Evolutionary conservation across 2,888 invertebrate species (phyloP), one percentile per base, ranked within the genome.

Genomic region (Diachrysia chrysitis): DNA sequence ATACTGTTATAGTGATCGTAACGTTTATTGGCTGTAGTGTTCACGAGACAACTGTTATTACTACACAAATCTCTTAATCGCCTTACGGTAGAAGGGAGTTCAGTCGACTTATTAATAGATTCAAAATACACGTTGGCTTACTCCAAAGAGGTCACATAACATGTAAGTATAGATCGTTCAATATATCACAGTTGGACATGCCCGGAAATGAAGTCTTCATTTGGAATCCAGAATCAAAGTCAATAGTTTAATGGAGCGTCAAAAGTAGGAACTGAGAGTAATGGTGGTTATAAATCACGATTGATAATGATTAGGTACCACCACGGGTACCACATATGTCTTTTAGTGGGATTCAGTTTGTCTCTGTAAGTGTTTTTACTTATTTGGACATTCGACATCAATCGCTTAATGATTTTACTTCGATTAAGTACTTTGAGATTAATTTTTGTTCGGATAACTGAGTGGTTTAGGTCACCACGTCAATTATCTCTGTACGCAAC

Each of bases 191-290:
- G 32, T 53, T n/a, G 29, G 60, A 68, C 54, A 35, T 37, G 54
- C 21, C 32, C 63, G 63, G 74, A 72, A 73, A 72, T 72, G 42
- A 60, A 58, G 56, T 58, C 29, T 23, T 73, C 54, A 60, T 48
- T 72, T 48, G 17, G n/a, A 21, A 58, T 54, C 54, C 63, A 54
- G 37, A 63, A 57, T 60, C 60, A 55, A 59, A 63, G 37, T 63
- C 59, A 42, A 46, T 60, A 58, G 68, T 59, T 60, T 25, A 73
- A 72, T 54, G 67, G 62, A 54, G 21, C 57, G 17, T 54, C 46
- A 48, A 21, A 19, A 58, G 17, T 23, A 58, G 48, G 59, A 56
- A 73, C 57, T 58, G 60, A 32, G 48, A 42, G 29, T 73, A 60
- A 63, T 68, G 54, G 60, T 5, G 17, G 60, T 35, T 42, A 63